Evolutionary conservation across 2,888 invertebrate genomes (phyloP).

Genomic region (Ditula angustiorana): DNA sequence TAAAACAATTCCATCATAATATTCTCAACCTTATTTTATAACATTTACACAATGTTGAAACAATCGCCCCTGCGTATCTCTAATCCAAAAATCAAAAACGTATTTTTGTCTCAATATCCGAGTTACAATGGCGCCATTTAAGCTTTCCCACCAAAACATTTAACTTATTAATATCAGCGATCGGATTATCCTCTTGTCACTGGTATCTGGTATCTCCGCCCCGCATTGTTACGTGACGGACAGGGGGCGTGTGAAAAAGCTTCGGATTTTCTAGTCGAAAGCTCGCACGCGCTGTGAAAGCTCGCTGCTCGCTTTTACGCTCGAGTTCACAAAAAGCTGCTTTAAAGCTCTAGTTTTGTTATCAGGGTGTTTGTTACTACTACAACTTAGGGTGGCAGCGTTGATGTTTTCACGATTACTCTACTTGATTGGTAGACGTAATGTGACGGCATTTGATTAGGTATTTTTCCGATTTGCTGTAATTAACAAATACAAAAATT

Average conservation of each 20-base stretch:
- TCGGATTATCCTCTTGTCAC: slow-evolving; percentile 6
- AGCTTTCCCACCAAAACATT: slow-evolving; percentile 5
- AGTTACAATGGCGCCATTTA: not conserved
- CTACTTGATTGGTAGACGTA: not conserved
- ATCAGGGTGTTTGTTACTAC: not conserved
- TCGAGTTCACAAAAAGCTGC: slow-evolving; percentile 1
- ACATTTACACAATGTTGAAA: no score
- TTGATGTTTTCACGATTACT: not conserved
- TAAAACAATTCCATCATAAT: no score
- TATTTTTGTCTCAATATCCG: not conserved
- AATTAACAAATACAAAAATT: no score
- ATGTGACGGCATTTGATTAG: not conserved
- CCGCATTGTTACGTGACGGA: not conserved
- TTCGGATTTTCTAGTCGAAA: slow-evolving; percentile 26
- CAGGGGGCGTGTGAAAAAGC: slow-evolving; percentile 31
- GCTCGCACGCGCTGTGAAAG: slow-evolving; percentile 10
- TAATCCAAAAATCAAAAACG: no score
- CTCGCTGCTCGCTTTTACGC: slow-evolving; percentile 5
- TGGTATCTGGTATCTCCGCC: slow-evolving; percentile 3
- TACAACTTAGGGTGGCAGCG: not conserved
- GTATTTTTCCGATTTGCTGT: no score
- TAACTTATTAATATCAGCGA: slow-evolving; percentile 16
- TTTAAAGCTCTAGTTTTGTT: not conserved
- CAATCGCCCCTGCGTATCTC: no score
- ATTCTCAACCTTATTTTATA: no score